These are phyloP conservation scores for Pungitius pungitius DNA, from an alignment of 2,113 vertebrate species.

Conservation along the genomic window DNA sequence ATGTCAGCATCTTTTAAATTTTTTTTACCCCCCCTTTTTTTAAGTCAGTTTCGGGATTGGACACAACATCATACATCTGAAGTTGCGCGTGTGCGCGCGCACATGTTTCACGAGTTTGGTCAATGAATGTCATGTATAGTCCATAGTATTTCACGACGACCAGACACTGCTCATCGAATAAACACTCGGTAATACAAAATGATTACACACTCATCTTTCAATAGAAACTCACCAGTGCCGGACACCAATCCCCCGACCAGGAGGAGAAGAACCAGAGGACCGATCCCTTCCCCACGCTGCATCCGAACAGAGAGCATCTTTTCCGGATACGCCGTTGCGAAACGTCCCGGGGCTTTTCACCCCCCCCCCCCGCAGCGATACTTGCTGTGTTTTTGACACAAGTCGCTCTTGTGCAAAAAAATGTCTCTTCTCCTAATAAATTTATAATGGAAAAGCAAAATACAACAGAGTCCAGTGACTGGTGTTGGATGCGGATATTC, in stretches of 20 bases:
- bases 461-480: slow-evolving; percentile 13
- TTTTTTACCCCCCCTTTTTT: not conserved
- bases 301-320: slow-evolving; percentile 79
- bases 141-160: not conserved
- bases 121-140: not conserved
- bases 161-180: not conserved
- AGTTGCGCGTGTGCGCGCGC: not conserved
- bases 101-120: not conserved
- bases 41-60: not conserved
- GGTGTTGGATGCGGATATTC: slow-evolving; percentile 10
- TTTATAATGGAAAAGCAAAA: slow-evolving; percentile 3
- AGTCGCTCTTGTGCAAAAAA: slow-evolving; percentile 37
- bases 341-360: slow-evolving; percentile 58
- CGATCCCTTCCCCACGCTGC: slow-evolving; percentile 67
- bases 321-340: slow-evolving; percentile 63
- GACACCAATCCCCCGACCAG: slow-evolving; percentile 65
- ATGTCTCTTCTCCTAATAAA: slow-evolving; percentile 7
- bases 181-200: slow-evolving; percentile 30
- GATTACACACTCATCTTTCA: not conserved
- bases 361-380: slow-evolving; percentile 37
- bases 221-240: slow-evolving; percentile 73
- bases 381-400: slow-evolving; percentile 23
- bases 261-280: slow-evolving; percentile 73
- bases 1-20: not conserved
- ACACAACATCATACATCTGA: not conserved